phyloP scores from a whole-genome alignment of 2,797 vertebrate species.

The Monodelphis domestica region DNA sequence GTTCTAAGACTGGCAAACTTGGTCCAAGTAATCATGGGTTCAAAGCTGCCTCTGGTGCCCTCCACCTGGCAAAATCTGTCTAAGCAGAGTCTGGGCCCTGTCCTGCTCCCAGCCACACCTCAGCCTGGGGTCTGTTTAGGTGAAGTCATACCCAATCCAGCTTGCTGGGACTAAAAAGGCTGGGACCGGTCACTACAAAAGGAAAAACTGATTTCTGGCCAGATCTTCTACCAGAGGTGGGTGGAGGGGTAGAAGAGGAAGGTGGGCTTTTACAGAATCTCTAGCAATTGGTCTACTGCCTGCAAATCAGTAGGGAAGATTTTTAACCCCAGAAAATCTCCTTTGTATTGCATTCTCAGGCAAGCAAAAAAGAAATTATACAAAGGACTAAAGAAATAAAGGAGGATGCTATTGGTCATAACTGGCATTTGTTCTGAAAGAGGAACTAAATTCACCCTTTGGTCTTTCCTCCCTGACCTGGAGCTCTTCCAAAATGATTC shows the following conservation, averaged over 20 bases:
- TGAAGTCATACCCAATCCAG: slow-evolving; percentile 52
- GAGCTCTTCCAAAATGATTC: no score
- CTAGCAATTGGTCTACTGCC: not conserved
- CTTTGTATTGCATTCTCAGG: not conserved
- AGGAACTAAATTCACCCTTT: not conserved
- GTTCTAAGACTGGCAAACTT: not conserved
- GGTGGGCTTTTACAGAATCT: not conserved
- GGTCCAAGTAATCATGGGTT: slow-evolving; percentile 10
- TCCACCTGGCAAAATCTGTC: not conserved
- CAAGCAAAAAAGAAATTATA: not conserved
- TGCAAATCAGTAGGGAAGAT: not conserved
- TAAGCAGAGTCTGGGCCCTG: not conserved
- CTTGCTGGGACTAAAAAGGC: not conserved
- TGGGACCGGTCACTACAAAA: not conserved
- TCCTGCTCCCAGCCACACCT: not conserved
- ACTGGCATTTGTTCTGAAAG: not conserved
- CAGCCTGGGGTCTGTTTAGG: not conserved
- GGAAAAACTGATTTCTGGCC: not conserved
- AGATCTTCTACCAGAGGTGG: not conserved
- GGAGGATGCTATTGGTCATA: not conserved
- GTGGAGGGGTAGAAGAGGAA: not conserved
- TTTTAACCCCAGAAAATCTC: not conserved
- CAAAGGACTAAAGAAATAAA: not conserved
- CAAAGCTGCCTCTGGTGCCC: slow-evolving; percentile 4
- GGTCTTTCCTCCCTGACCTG: not conserved